Conservation (phyloP, 1,140 invertebrate species). For the Eueides isabella region DNA sequence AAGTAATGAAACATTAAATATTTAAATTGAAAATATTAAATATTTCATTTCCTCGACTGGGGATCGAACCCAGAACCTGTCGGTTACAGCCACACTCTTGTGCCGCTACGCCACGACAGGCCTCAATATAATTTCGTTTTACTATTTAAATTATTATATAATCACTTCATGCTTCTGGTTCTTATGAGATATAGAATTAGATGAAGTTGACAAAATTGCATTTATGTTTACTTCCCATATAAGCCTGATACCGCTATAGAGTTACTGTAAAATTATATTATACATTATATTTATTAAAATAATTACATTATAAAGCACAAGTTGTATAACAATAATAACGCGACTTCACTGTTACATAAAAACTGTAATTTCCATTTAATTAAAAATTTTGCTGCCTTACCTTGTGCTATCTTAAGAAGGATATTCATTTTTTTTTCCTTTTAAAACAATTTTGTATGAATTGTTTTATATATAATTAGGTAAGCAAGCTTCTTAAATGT, state of each 20-base stretch:
- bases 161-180: too few species aligned
- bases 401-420: not conserved
- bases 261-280: not conserved
- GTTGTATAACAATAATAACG: slow-evolving; percentile 7
- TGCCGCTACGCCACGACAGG: not conserved
- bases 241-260: not conserved
- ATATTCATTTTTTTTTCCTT: not conserved
- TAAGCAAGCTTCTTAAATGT: too few species aligned
- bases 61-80: not conserved
- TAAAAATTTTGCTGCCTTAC: not conserved
- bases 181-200: too few species aligned
- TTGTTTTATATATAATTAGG: not conserved
- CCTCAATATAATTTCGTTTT: too few species aligned
- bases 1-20: too few species aligned
- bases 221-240: not conserved
- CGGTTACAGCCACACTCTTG: too few species aligned
- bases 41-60: too few species aligned
- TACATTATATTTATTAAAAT: not conserved
- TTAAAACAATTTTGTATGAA: not conserved
- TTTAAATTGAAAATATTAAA: too few species aligned
- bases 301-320: not conserved
- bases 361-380: not conserved
- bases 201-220: too few species aligned
- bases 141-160: too few species aligned
- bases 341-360: slow-evolving; percentile 2